phyloP scores from a whole-genome alignment of 2,888 invertebrate genomes.

The Blomia tropicalis region DNA sequence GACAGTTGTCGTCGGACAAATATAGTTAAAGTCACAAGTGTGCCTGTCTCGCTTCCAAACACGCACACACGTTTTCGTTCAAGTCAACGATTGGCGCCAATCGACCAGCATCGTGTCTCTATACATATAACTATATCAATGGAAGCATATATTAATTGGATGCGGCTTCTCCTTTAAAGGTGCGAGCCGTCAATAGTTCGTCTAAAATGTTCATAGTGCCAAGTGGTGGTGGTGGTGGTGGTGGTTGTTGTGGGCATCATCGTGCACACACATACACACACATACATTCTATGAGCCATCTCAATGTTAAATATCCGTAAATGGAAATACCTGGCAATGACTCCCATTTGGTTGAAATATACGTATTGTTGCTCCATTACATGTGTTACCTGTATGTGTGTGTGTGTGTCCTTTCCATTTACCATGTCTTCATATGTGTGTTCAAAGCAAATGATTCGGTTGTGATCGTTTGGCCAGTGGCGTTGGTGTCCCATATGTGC shows the following conservation, averaged over 20 bases:
- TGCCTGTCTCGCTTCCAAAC: too few species aligned
- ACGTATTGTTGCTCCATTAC: too few species aligned
- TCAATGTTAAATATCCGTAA: conserved; percentile 7
- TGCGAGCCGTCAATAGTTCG: too few species aligned
- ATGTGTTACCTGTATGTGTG: too few species aligned
- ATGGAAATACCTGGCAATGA: background rate
- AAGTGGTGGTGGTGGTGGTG: background rate
- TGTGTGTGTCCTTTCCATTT: background rate
- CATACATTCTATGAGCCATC: too few species aligned
- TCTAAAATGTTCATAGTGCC: background rate
- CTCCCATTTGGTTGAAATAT: too few species aligned
- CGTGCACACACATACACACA: too few species aligned
- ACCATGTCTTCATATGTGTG: background rate
- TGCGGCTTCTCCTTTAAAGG: conserved; percentile 14
- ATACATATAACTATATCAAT: conserved; percentile 3
- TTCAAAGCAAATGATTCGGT: background rate
- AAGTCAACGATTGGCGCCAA: too few species aligned
- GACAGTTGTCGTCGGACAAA: background rate
- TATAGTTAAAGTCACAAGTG: too few species aligned
- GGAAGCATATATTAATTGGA: conserved; percentile 1
- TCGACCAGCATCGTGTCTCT: background rate
- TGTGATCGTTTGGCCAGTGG: background rate
- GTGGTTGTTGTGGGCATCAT: background rate
- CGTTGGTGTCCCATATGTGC: too few species aligned
- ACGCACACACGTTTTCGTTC: too few species aligned